Conservation (phyloP, 2,888 invertebrate species). For the Rhaphigaster nebulosa region DNA sequence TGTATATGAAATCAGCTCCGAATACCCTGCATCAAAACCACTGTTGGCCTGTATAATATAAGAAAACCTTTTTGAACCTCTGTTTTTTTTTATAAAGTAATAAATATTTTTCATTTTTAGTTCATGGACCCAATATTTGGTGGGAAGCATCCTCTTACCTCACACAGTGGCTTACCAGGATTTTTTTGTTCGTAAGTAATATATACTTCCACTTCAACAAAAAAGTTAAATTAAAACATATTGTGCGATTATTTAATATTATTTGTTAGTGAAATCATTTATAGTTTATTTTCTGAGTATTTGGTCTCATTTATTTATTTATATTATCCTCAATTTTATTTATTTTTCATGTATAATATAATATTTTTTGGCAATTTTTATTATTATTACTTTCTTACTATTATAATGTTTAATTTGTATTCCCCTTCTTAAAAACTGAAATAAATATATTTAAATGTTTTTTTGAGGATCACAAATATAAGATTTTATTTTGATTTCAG, state of each 20-base stretch:
- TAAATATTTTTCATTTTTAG: slow-evolving; percentile 52
- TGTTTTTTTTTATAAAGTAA: background rate
- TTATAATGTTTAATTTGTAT: background rate
- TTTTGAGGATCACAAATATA: background rate
- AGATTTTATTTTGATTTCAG: slow-evolving; percentile 62
- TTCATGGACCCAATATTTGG: slow-evolving; percentile 63
- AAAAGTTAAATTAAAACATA: too few relatives aligned
- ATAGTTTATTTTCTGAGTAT: too few relatives aligned
- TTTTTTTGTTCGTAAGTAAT: slow-evolving; percentile 63
- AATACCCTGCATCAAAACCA: too few relatives aligned
- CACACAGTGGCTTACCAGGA: slow-evolving; percentile 62
- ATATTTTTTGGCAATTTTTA: too few relatives aligned
- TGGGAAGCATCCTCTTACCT: slow-evolving; percentile 59
- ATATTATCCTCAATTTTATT: background rate
- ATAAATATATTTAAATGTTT: background rate
- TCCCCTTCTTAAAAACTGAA: background rate
- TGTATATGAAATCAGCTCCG: too few relatives aligned
- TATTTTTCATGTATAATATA: background rate
- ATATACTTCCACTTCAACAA: too few relatives aligned
- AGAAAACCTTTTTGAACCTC: too few relatives aligned
- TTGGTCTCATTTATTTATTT: background rate
- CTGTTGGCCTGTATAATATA: too few relatives aligned
- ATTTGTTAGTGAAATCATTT: background rate
- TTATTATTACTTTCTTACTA: background rate
- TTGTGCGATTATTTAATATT: background rate